These are phyloP conservation scores for Esperia sulphurella DNA, from an alignment of 2,888 invertebrate species.

Conservation along the genomic window DNA sequence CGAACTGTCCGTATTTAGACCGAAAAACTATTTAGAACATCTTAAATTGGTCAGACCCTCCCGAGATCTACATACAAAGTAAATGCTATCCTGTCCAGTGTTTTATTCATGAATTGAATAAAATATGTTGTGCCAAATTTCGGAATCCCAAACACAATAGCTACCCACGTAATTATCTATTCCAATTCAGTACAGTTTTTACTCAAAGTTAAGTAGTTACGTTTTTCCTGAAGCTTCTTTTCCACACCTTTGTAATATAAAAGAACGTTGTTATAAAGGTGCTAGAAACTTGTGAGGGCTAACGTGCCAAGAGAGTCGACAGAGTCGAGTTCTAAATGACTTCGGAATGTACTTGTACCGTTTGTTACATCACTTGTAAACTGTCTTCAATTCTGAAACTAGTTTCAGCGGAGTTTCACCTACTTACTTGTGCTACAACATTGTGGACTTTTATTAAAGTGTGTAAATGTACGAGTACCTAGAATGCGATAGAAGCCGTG, in stretches of 20 bases:
- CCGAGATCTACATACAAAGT: too few relatives aligned
- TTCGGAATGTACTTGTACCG: constrained; percentile 37
- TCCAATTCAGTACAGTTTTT: too few relatives aligned
- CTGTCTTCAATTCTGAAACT: constrained; percentile 36
- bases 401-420: constrained; percentile 28
- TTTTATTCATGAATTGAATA: too few relatives aligned
- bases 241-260: background rate
- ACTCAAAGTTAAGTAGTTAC: background rate
- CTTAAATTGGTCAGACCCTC: too few relatives aligned
- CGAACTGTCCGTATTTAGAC: too few relatives aligned
- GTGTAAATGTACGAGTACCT: background rate
- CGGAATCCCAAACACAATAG: too few relatives aligned
- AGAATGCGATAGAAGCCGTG: background rate
- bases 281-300: constrained; percentile 4
- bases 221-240: background rate
- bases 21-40: too few relatives aligned
- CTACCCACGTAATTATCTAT: too few relatives aligned
- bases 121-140: too few relatives aligned
- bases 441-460: background rate
- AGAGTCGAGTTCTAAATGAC: constrained; percentile 37
- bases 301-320: constrained; percentile 18
- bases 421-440: constrained; percentile 9
- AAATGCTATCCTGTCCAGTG: too few relatives aligned
- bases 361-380: constrained; percentile 34
- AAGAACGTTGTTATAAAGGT: constrained; percentile 9